phyloP scores from a whole-genome alignment of 1,140 invertebrate genomes.

The Frieseomelitta varia region DNA sequence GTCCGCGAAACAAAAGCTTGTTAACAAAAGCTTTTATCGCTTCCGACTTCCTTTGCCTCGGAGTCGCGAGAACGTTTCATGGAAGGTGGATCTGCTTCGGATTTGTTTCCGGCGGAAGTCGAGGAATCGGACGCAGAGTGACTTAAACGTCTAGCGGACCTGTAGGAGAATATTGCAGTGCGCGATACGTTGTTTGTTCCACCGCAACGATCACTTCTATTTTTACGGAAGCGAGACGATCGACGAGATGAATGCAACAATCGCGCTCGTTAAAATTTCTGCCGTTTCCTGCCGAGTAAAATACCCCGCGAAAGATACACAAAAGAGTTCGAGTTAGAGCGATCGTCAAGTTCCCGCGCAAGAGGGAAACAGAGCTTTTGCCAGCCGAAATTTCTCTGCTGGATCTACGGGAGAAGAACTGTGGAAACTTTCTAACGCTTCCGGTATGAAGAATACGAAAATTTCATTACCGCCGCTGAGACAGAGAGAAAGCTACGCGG shows the following conservation, averaged over 20 bases:
- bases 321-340: background rate
- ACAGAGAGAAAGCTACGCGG: too few species aligned
- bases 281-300: background rate
- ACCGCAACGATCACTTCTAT: background rate
- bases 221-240: background rate
- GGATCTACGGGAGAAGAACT: background rate
- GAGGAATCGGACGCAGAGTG: background rate
- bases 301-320: background rate
- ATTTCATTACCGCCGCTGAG: background rate
- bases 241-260: background rate
- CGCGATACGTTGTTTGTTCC: background rate
- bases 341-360: too few species aligned
- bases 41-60: background rate
- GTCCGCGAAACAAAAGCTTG: background rate
- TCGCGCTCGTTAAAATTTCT: background rate
- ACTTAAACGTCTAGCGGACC: background rate
- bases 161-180: background rate
- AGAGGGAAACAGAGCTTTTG: too few species aligned
- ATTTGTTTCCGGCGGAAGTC: background rate
- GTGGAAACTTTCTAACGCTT: background rate
- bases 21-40: background rate
- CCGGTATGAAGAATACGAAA: slow-evolving; percentile 13
- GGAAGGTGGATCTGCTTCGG: background rate
- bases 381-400: too few species aligned
- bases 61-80: too few species aligned